Evolutionary conservation across 2,113 vertebrate species (phyloP).

Genomic region (Mola mola): DNA sequence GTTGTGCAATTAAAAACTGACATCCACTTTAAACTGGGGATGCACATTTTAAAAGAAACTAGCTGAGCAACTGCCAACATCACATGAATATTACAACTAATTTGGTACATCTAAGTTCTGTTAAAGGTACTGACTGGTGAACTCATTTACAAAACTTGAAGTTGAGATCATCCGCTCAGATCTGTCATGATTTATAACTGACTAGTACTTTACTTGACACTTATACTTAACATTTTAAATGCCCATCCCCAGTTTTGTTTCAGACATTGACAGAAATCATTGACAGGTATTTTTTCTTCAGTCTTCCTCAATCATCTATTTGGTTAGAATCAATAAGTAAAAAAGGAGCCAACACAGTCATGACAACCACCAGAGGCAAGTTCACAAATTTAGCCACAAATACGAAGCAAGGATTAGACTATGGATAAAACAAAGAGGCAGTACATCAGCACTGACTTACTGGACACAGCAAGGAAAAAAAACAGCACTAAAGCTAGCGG

Average conservation of each 20-base stretch:
- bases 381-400: conserved; percentile 6
- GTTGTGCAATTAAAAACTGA: neutral
- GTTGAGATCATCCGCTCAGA: neutral
- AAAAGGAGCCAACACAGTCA: neutral
- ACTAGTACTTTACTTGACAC: too few relatives aligned
- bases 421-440: conserved; percentile 4
- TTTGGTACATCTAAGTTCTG: neutral
- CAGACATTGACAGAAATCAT: neutral
- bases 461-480: neutral
- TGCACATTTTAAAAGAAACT: neutral
- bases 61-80: neutral
- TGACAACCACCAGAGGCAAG: conserved; percentile 16
- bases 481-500: neutral
- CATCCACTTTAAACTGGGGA: neutral
- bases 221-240: conserved; percentile 1
- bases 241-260: conserved; percentile 10
- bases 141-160: neutral
- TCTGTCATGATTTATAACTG: too few relatives aligned
- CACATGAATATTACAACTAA: neutral
- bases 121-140: neutral
- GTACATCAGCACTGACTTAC: conserved; percentile 26
- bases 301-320: neutral
- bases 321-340: conserved; percentile 14
- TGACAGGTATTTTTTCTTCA: neutral
- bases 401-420: conserved; percentile 3